phyloP scores from a whole-genome alignment of 2,888 invertebrate genomes.

The Agrotis exclamationis region DNA sequence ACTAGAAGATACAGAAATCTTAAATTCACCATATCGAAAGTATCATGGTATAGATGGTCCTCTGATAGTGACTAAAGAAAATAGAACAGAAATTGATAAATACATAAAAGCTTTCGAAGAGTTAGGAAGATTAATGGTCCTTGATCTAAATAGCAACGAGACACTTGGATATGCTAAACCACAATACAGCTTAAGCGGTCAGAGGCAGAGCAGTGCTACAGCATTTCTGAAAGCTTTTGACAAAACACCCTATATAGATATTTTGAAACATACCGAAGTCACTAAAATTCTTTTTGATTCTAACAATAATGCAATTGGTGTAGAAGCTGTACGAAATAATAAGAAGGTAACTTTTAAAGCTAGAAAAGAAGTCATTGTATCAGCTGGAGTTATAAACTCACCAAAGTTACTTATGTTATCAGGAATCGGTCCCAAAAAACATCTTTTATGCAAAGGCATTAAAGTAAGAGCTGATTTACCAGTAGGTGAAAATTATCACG shows the following conservation, averaged over 20 bases:
- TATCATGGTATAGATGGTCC: slow-evolving; percentile 31
- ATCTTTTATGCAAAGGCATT: slow-evolving; percentile 68
- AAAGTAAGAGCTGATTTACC: slow-evolving; percentile 69
- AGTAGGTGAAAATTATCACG: slow-evolving; percentile 73
- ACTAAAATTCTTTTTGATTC: slow-evolving; percentile 71
- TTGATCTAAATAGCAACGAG: slow-evolving; percentile 12
- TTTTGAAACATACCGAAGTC: slow-evolving; percentile 70
- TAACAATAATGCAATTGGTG: slow-evolving; percentile 70
- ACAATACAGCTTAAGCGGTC: background rate
- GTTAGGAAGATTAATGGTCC: background rate
- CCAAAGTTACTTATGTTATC: slow-evolving; percentile 76
- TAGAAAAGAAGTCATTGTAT: slow-evolving; percentile 73
- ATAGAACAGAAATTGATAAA: slow-evolving; percentile 9
- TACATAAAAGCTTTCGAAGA: slow-evolving; percentile 16
- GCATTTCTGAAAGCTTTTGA: slow-evolving; percentile 66
- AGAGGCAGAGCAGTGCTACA: slow-evolving; percentile 68
- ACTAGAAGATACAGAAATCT: slow-evolving; percentile 8
- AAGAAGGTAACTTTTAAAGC: slow-evolving; percentile 62
- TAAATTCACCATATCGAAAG: slow-evolving; percentile 1
- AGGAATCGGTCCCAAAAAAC: slow-evolving; percentile 73
- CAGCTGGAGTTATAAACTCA: slow-evolving; percentile 73
- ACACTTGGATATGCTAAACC: slow-evolving; percentile 14
- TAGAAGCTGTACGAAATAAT: slow-evolving; percentile 58
- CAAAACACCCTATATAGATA: slow-evolving; percentile 66
- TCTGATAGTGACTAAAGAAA: slow-evolving; percentile 21